Evolutionary conservation across 1,140 invertebrate genomes (phyloP).

Genomic region (Lineus longissimus): DNA sequence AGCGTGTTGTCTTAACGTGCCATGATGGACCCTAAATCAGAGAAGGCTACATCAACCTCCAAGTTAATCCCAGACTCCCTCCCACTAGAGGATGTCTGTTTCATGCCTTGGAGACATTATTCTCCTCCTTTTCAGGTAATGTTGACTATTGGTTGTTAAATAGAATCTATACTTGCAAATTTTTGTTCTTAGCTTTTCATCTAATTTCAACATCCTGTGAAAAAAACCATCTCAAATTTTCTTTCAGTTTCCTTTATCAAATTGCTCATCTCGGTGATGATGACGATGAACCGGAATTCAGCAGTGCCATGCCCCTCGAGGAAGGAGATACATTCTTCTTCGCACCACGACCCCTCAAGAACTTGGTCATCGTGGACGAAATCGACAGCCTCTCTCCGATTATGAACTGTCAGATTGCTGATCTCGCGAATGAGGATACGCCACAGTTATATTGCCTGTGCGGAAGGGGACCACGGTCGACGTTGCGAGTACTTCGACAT

Average conservation of each 20-base stretch:
- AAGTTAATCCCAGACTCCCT: too few species aligned
- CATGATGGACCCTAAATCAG: too few species aligned
- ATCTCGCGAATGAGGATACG: conserved; percentile 92
- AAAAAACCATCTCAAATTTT: conserved; percentile 5
- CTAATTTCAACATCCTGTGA: not conserved
- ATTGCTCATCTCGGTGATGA: conserved; percentile 99
- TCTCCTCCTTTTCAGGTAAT: too few species aligned
- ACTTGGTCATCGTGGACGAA: conserved; percentile 97
- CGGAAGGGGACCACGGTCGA: conserved; percentile 89
- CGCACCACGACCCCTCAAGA: conserved; percentile 86
- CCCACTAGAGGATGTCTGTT: too few species aligned
- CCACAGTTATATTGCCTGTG: conserved; percentile 96
- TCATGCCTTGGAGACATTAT: too few species aligned
- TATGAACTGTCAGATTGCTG: conserved; percentile 69
- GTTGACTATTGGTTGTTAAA: too few species aligned
- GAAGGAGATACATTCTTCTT: conserved; percentile 99
- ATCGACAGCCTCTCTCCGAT: conserved; percentile 96
- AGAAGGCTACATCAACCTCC: too few species aligned
- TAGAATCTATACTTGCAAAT: too few species aligned
- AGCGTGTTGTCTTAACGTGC: too few species aligned
- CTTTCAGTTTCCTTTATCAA: conserved; percentile 87
- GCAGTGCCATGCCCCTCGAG: conserved; percentile 95
- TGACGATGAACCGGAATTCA: conserved; percentile 98
- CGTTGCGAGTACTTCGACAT: conserved; percentile 87
- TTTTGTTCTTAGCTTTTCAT: not conserved